Percentiles rank a stretch among this genome's conserved stretches.
Evolutionary conservation across 1,140 invertebrate genomes (phyloP).

Genomic region (Conus ventricosus): DNA sequence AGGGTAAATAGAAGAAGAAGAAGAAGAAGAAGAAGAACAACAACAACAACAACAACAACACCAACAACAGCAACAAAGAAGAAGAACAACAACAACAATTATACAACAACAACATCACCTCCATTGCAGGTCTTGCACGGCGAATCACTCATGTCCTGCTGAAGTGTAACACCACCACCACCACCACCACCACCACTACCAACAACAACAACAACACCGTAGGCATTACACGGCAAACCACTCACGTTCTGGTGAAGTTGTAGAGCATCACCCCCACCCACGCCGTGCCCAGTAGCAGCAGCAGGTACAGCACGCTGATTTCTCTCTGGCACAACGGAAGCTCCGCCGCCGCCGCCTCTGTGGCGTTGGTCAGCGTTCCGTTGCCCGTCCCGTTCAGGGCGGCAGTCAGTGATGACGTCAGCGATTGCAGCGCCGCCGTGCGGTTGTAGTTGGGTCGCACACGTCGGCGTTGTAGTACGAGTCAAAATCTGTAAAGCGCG

Average conservation of each 20-base stretch:
- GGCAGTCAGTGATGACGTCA: background rate
- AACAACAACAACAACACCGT: too few species aligned
- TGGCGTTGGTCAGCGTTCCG: conserved; percentile 17
- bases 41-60: too few species aligned
- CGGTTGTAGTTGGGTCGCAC: conserved; percentile 39
- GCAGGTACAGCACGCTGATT: conserved; percentile 80
- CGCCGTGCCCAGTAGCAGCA: conserved; percentile 81
- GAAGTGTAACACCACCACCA: too few species aligned
- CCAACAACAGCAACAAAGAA: too few species aligned
- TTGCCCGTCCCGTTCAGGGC: conserved; percentile 22
- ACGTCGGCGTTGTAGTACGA: conserved; percentile 57
- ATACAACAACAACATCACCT: too few species aligned
- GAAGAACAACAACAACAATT: too few species aligned
- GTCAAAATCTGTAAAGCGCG: conserved; percentile 54
- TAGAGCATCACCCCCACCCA: conserved; percentile 81
- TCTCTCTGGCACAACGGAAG: conserved; percentile 73
- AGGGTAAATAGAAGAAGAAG: too few species aligned
- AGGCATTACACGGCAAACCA: background rate
- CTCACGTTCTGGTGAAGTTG: conserved; percentile 82
- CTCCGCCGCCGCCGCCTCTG: background rate
- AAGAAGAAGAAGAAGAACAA: too few species aligned
- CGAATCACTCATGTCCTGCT: too few species aligned
- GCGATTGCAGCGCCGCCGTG: background rate
- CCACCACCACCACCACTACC: too few species aligned
- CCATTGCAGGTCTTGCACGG: too few species aligned